These are phyloP conservation scores for Onychostoma macrolepis DNA, from an alignment of 2,113 vertebrate species.

Conservation along the genomic window DNA sequence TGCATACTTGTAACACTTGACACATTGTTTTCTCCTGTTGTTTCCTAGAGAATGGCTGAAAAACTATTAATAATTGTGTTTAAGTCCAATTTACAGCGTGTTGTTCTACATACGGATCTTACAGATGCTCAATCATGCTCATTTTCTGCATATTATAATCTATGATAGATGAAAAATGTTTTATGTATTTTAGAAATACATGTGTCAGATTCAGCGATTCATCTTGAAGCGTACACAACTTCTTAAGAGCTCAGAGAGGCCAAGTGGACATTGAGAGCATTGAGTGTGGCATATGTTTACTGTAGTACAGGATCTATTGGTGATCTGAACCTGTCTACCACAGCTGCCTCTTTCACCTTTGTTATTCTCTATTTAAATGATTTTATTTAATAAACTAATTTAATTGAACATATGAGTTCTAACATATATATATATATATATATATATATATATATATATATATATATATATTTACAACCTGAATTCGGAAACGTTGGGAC, in stretches of 20 bases:
- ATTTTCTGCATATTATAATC: background rate
- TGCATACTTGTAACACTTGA: slow-evolving; percentile 36
- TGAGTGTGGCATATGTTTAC: slow-evolving; percentile 69
- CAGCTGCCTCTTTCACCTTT: slow-evolving; percentile 37
- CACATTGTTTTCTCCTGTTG: slow-evolving; percentile 32
- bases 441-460: too few species aligned
- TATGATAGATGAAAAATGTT: background rate
- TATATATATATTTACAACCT: too few species aligned
- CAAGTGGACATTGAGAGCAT: slow-evolving; percentile 58
- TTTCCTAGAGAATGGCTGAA: slow-evolving; percentile 17
- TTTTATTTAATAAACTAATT: background rate
- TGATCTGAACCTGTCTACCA: slow-evolving; percentile 39
- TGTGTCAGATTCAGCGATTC: background rate
- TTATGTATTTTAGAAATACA: background rate
- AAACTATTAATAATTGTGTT: background rate
- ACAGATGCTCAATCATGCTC: background rate
- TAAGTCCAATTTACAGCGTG: background rate
- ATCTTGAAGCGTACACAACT: slow-evolving; percentile 22
- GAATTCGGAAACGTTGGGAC: too few species aligned
- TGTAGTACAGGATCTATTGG: slow-evolving; percentile 54
- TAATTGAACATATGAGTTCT: background rate
- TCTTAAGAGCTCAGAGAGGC: slow-evolving; percentile 54
- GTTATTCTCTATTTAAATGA: background rate
- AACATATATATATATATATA: too few species aligned
- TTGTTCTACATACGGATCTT: background rate